Evolutionary conservation across 1,140 invertebrate genomes (phyloP).

Genomic region (Lepidostoma basale): DNA sequence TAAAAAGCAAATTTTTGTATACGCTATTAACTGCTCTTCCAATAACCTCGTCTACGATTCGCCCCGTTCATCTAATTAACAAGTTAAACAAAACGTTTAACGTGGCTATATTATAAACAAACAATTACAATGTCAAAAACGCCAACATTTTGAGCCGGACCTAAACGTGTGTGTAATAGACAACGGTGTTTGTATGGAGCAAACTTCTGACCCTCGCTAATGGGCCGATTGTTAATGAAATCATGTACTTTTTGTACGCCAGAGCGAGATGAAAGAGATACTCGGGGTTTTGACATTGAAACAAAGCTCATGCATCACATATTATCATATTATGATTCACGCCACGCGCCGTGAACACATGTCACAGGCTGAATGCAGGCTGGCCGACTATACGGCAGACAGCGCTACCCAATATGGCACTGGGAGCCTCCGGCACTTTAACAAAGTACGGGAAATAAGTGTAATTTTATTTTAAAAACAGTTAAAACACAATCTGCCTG

Average conservation of each 20-base stretch:
- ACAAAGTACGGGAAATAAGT: slow-evolving; percentile 8
- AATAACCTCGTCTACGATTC: too few relatives aligned
- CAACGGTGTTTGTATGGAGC: too few relatives aligned
- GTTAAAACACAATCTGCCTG: background rate
- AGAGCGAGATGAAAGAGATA: slow-evolving; percentile 2
- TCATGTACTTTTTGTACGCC: background rate
- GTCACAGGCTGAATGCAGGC: background rate
- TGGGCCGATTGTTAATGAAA: slow-evolving; percentile 14
- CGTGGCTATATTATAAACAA: too few relatives aligned
- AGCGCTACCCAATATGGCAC: background rate
- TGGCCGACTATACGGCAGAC: too few relatives aligned
- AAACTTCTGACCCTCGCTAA: background rate
- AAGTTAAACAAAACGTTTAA: too few relatives aligned
- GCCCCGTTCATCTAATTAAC: too few relatives aligned
- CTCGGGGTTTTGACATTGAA: slow-evolving; percentile 13
- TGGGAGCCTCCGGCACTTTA: background rate
- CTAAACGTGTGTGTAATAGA: background rate
- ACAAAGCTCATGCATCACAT: background rate
- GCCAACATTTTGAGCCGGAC: too few relatives aligned
- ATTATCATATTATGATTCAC: slow-evolving; percentile 1
- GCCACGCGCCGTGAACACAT: slow-evolving; percentile 16
- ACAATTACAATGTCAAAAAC: too few relatives aligned
- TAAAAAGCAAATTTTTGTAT: too few relatives aligned
- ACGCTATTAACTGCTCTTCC: too few relatives aligned
- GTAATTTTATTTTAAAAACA: slow-evolving; percentile 3